A percentile compares a stretch with the other conserved stretches of the same genome.
phyloP scores from a whole-genome alignment of 2,888 invertebrate species.

The Octonoba sinensis region DNA sequence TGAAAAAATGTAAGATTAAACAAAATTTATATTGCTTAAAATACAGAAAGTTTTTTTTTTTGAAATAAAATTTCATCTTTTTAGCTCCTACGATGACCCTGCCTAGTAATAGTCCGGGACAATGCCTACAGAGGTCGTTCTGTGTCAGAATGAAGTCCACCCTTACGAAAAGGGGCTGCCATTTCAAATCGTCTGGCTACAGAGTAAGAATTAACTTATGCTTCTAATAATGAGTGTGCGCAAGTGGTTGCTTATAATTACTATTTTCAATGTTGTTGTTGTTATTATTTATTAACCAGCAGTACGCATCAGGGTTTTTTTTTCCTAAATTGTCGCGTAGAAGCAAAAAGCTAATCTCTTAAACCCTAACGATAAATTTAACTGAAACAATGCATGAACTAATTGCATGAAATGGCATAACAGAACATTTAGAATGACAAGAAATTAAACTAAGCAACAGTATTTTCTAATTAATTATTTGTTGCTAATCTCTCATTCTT shows the following conservation, averaged over 20 bases:
- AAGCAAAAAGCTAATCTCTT: too few relatives aligned
- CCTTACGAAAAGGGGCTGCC: slow-evolving; percentile 93
- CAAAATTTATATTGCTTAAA: too few relatives aligned
- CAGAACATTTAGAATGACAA: too few relatives aligned
- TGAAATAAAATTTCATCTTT: background rate
- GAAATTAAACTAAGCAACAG: too few relatives aligned
- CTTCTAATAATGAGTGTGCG: background rate
- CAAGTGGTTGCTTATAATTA: background rate
- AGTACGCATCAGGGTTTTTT: too few relatives aligned
- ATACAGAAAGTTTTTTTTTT: too few relatives aligned
- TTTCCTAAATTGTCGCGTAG: too few relatives aligned
- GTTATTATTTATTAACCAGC: too few relatives aligned
- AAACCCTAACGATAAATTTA: background rate
- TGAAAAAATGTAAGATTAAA: too few relatives aligned
- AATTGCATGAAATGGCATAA: too few relatives aligned
- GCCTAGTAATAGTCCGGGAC: slow-evolving; percentile 74
- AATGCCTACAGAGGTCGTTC: slow-evolving; percentile 83
- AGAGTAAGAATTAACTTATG: slow-evolving; percentile 79
- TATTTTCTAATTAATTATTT: too few relatives aligned
- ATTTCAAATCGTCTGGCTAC: slow-evolving; percentile 95
- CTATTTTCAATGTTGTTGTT: background rate
- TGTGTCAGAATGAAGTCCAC: slow-evolving; percentile 98
- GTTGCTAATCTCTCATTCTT: too few relatives aligned
- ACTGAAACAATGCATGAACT: background rate
- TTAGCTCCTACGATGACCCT: slow-evolving; percentile 67